Evolutionary conservation across 2,888 invertebrate genomes (phyloP), one percentile per base, ranked within the genome.

Genomic region (Orchesella flavescens): DNA sequence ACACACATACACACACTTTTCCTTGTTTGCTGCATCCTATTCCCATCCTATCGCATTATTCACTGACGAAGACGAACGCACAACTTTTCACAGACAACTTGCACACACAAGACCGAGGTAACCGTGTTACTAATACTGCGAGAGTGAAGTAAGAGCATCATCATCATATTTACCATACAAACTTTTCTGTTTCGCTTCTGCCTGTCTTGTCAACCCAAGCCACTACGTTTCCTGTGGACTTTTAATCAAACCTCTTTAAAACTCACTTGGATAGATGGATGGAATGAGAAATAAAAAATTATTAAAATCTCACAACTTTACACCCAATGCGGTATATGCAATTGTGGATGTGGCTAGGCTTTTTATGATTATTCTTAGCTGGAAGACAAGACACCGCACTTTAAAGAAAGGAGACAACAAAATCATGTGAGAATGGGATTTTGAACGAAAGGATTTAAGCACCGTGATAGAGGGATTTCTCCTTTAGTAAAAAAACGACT

Each of bases 31-130:
- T 19, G n/a, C 63, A 13, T 63, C 34, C 61, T 23, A 15, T n/a
- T 63, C 34, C 34, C 34, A 23, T 24, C 24, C 9, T n/a, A 63
- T 34, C 23, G 17, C 34, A 19, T 59, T 21, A 59, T 63, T 63
- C 34, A 23, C 23, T 24, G 2, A 24, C 34, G 63, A 63, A 63
- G 69, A 53, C 2, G 57, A 17, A 57, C 57, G 21, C 57, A 46
- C 46, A 57, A 17, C 57, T 49, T 21, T 69, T 78, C 84, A 65
- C 71, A 84, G 79, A 84, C 84, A 84, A 84, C 84, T 75, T 84
- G 75, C 79, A 79, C 65, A 71, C 13, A 84, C 71, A 57, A 84
- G 79, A 84, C 84, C 79, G 84, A 84, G 84, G 84, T 84, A 84
- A 84, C 75, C 75, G 84, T 84, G 84, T 79, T 84, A 79, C 84